Base-by-base conservation (phyloP, 2,113 vertebrate species). In the Sphaerodactylus townsendi region DNA sequence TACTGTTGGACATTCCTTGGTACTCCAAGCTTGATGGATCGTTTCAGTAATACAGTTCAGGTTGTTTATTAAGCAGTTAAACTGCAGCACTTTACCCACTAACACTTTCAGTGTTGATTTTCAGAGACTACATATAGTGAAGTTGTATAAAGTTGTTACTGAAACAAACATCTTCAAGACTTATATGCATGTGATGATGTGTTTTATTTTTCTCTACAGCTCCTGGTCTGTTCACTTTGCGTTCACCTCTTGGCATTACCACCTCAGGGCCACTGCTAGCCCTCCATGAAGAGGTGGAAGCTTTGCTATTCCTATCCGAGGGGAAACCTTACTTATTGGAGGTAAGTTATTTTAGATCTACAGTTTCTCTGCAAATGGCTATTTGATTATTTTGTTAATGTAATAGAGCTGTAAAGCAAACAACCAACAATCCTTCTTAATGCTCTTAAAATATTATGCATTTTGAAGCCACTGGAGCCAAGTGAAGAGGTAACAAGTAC, bases 321-420 rank as follows among this genome's bases (percentile, higher is more conserved):
- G 98, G 98, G 73, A 99, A 99, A 75, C 96, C 97, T 46, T 99
- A 99, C 91, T 95, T 99, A 84, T 95, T 98, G 75, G 99, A 99
- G 98, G 99, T 99, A 95, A 33, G 14, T 46, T 71, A 44, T 35
- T 82, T 13, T 71, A 10, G 75, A 56, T 84, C 70, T 53, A 5
- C 28, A 25, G 2, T 85, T 41, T 21, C 39, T 7, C 6, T 84
- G 41, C 79, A 65, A 89, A 0, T 15, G 66, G 41, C 0, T 1
- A 35, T 89, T 25, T 48, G 75, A 13, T 68, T 28, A 35, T 37
- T 78, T 79, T 21, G 82, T 77, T 83, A 73, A 39, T 7, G 5
- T 35, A n/a, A 2, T 68, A 15, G 39, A 30, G 30, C 30, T 76
- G 74, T 79, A 3, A 30, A 65, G 30, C 3, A 86, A 73, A 35